Base-by-base conservation (phyloP, 2,797 vertebrate species). In the Notolabrus celidotus region DNA sequence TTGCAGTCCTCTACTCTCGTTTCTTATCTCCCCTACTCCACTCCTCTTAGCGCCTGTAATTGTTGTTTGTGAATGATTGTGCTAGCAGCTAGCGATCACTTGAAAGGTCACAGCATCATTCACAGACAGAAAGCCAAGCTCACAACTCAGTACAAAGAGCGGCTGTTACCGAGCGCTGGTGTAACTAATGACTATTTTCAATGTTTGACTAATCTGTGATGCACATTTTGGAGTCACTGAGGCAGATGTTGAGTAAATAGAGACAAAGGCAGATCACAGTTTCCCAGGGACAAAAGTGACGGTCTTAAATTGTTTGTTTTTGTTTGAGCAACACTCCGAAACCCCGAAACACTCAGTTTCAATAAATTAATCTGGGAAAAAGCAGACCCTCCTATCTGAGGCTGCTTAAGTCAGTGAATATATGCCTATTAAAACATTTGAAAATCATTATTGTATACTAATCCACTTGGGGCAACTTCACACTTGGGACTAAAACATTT, bases 101-200 rank as follows among this genome's bases (percentile, higher is more conserved):
- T 53, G 34, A 82, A 85, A 83, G 84, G 85, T 89, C 80, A 77
- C 22, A 1, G 36, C 61, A 77, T 85, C 53, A 27, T 65, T 76
- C 66, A 75, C 31, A 43, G 66, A 69, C 67, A 36, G 56, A 61
- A 57, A 77, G 45, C 52, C 12, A 5, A 39, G 10, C 52, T 29
- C 23, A 53, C 20, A 62, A 50, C 55, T 62, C 15, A 34, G 8
- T 38, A 22, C 29, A 19, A 27, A 41, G 31, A 71, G 17, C 10
- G 3, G 9, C 50, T 74, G 11, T 39, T 60, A 53, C 42, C 0
- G 15, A 55, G 9, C 27, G 23, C 31, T 57, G 43, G 25, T 64
- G 43, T 34, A 57, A 10, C 15, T 51, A 47, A 46, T 47, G 12
- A 62, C 45, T 27, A 47, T 58, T 76, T 70, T 66, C 20, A 54